These are phyloP conservation scores for Mastigias papua DNA, from an alignment of 30 jellyfish, hydroid and myxozoan species.

Conservation along the genomic window DNA sequence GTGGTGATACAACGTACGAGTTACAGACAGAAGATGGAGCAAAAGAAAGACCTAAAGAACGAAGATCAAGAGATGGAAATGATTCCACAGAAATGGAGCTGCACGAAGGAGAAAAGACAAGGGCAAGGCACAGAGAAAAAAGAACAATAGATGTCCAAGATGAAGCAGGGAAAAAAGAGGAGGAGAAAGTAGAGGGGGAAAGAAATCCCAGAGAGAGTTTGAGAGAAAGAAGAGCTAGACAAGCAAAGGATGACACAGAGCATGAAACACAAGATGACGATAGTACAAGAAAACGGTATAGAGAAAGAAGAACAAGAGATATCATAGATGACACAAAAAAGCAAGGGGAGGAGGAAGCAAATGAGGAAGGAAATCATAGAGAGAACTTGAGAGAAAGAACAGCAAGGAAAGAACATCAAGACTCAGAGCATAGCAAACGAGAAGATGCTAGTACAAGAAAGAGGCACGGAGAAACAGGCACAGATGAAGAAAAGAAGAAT, in stretches of 20 bases:
- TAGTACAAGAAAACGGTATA: conserved; percentile 5
- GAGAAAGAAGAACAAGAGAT: conserved; percentile 20
- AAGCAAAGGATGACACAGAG: conserved; percentile 1
- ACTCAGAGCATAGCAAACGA: neutral
- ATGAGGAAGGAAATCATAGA: neutral
- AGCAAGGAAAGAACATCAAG: neutral
- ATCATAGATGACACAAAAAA: neutral
- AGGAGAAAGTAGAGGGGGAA: conserved; percentile 5
- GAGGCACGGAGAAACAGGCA: no score
- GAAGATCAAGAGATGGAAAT: neutral
- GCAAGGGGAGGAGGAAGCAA: conserved; percentile 4
- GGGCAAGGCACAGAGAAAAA: no score
- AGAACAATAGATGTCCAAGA: no score
- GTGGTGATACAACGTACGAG: no score
- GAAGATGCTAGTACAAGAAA: no score
- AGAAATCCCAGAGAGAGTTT: neutral
- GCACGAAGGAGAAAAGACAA: neutral
- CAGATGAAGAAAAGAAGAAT: neutral
- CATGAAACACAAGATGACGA: conserved; percentile 27
- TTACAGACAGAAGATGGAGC: neutral
- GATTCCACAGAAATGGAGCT: neutral
- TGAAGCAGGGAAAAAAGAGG: no score
- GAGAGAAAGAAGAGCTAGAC: conserved; percentile 14
- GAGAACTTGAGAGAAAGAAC: neutral
- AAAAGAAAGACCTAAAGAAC: neutral